Evolutionary conservation across 2,888 invertebrate species (phyloP).

Genomic region (Tortrix viridana): DNA sequence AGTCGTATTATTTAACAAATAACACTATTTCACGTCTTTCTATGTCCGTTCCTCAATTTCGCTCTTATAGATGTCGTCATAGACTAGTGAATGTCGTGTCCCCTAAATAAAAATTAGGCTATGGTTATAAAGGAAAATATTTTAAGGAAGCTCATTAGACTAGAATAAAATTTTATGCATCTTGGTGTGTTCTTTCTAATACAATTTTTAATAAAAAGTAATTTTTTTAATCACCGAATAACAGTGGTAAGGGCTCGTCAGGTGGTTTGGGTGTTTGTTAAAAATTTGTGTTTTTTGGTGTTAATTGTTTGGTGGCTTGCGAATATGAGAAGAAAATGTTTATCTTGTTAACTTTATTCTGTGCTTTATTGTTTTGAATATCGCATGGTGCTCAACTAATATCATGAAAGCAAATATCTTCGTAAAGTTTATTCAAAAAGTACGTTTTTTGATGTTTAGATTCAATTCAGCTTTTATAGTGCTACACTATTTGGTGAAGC

Average conservation of each 20-base stretch:
- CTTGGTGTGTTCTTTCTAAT: conserved; percentile 68
- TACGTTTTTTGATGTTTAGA: conserved; percentile 43
- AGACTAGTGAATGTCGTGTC: conserved; percentile 81
- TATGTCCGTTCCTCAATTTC: conserved; percentile 83
- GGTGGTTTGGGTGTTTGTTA: conserved; percentile 36
- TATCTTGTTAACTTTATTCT: conserved; percentile 40
- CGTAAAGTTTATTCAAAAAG: conserved; percentile 32
- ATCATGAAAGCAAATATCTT: conserved; percentile 49
- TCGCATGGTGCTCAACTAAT: conserved; percentile 65
- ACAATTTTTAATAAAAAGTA: conserved; percentile 53
- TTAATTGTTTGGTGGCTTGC: conserved; percentile 12
- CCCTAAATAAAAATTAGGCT: conserved; percentile 59
- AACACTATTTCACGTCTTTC: conserved; percentile 70
- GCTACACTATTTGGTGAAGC: neutral
- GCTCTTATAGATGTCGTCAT: conserved; percentile 82
- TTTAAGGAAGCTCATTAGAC: conserved; percentile 76
- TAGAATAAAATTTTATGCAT: conserved; percentile 53
- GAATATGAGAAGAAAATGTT: conserved; percentile 4
- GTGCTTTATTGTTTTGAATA: conserved; percentile 41
- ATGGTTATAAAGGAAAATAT: conserved; percentile 53
- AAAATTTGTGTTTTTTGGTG: conserved; percentile 26
- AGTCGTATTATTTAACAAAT: conserved; percentile 68
- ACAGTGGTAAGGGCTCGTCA: conserved; percentile 32
- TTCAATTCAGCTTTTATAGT: conserved; percentile 47
- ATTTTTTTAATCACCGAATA: conserved; percentile 51